Evolutionary conservation across 2,113 vertebrate species (phyloP), one percentile per base, ranked within the genome.

Genomic region (Corynorhinus townsendii): DNA sequence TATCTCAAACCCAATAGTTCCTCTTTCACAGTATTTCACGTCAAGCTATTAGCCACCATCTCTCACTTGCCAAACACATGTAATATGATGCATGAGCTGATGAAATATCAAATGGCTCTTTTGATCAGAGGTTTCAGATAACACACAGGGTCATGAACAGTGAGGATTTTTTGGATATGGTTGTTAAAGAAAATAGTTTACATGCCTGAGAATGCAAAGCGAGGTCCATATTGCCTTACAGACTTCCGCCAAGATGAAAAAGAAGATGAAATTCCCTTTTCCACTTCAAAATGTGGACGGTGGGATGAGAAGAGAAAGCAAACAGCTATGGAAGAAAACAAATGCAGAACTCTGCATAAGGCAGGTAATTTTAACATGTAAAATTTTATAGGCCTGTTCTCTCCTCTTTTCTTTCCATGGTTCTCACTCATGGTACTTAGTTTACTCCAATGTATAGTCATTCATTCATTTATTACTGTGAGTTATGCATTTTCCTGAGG

Each of bases 61-160:
- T 24, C 17, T 87, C 66, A 47, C 38, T 88, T 79, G 64, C 54
- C 49, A 15, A 86, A 86, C 40, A 43, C 62, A 64, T 4, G 33
- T 16, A 16, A 14, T 19, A 38, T 15, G 80, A 54, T 16, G 30
- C 49, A 54, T 82, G 76, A 82, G 19, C 49, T 94, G 79, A 59
- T 68, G 20, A 56, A 66, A 94, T 38, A 33, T 35, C 33, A 35
- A 86, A 84, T 45, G 76, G 80, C 15, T 69, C 75, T 90, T 94
- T 59, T 40, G 47, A 54, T 75, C 66, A 68, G 35, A 24, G 69
- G 80, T 85, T 94, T 97, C 28, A 75, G 83, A 86, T 75, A 86
- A 80, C 7, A 20, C 35, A 62, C 73, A 66, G 75, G 90, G 56
- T 59, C 52, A 30, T 33, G n/a, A 76, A 43, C 33, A 24, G 20